These are phyloP conservation scores for Xylocampa areola DNA, from an alignment of 2,888 invertebrate genomes.

Conservation along the genomic window DNA sequence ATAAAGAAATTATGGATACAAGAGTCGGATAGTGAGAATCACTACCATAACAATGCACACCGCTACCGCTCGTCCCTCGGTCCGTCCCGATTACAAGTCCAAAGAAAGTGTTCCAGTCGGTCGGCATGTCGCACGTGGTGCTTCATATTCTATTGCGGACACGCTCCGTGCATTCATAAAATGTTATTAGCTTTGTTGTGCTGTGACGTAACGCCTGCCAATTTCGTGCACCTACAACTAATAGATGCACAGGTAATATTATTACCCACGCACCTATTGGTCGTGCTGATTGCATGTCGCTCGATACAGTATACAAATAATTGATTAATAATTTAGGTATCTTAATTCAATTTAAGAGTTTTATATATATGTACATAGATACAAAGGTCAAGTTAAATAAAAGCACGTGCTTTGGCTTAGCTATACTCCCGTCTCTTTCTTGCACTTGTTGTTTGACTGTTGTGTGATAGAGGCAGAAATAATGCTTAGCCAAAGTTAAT, in stretches of 20 bases:
- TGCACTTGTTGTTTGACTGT: too few species aligned
- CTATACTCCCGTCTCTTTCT: too few species aligned
- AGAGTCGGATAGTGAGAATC: background rate
- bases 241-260: too few species aligned
- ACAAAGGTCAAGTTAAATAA: too few species aligned
- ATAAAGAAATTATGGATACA: too few species aligned
- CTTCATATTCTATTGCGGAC: slow-evolving; percentile 60
- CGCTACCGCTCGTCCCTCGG: slow-evolving; percentile 35
- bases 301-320: too few species aligned
- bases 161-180: slow-evolving; percentile 61
- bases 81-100: slow-evolving; percentile 60
- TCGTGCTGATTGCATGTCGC: slow-evolving; percentile 4
- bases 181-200: slow-evolving; percentile 36
- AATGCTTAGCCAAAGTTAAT: too few species aligned
- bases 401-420: too few species aligned
- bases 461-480: too few species aligned
- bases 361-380: too few species aligned
- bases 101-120: slow-evolving; percentile 72
- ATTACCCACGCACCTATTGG: background rate
- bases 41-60: background rate
- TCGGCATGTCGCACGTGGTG: slow-evolving; percentile 58
- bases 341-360: too few species aligned
- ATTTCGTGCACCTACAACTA: slow-evolving; percentile 10
- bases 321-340: too few species aligned
- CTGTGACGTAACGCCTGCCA: slow-evolving; percentile 46